These are phyloP conservation scores for Octodon degus DNA, from an alignment of 2,113 vertebrate species.

Conservation along the genomic window DNA sequence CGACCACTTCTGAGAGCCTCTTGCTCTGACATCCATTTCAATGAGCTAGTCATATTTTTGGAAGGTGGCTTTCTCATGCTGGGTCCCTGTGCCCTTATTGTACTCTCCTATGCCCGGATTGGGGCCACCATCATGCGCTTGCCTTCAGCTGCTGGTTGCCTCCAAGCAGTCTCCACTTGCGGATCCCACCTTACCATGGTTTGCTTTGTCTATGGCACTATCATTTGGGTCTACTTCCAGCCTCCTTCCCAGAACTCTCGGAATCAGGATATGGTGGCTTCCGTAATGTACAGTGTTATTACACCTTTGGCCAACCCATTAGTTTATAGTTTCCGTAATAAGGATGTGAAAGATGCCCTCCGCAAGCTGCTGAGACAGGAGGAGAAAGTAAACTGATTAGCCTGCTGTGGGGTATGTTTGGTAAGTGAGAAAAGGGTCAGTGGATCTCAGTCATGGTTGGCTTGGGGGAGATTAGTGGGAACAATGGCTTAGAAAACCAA, in stretches of 20 bases:
- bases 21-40: constrained; percentile 71
- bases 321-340: constrained; percentile 71
- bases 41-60: constrained; percentile 76
- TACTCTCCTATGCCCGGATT: constrained; percentile 69
- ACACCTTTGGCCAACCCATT: constrained; percentile 71
- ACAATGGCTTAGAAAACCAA: background rate
- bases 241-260: constrained; percentile 62
- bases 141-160: constrained; percentile 65
- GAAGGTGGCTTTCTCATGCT: constrained; percentile 75
- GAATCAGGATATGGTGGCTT: constrained; percentile 69
- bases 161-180: constrained; percentile 70
- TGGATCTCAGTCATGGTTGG: background rate
- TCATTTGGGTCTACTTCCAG: constrained; percentile 74
- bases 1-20: constrained; percentile 71
- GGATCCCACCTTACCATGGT: constrained; percentile 79
- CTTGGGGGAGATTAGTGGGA: background rate
- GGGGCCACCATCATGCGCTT: constrained; percentile 63
- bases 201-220: constrained; percentile 75
- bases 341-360: constrained; percentile 68
- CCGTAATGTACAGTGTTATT: constrained; percentile 63
- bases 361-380: background rate
- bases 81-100: constrained; percentile 64
- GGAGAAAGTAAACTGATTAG: background rate
- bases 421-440: background rate
- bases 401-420: background rate